A percentile compares a stretch with the other conserved stretches of the same genome.
phyloP scores from a whole-genome alignment of 2,888 invertebrate genomes.

The Pteria penguin region DNA sequence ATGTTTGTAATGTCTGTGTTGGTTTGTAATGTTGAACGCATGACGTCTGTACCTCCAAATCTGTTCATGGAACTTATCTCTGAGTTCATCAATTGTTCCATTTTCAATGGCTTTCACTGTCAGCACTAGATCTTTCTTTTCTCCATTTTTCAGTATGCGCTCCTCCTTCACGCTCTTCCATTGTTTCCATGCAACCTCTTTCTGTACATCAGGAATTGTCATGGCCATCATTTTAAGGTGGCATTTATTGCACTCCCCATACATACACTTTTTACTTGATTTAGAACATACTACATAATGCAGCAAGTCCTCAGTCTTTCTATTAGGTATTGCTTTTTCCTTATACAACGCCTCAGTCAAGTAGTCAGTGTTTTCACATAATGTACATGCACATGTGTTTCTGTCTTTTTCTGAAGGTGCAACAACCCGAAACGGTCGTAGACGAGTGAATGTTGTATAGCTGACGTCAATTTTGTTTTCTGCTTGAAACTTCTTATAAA shows the following conservation, averaged over 20 bases:
- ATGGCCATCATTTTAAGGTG: background rate
- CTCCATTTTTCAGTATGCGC: conserved; percentile 1
- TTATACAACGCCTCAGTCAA: conserved; percentile 14
- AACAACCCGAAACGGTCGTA: conserved; percentile 45
- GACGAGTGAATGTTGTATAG: conserved; percentile 39
- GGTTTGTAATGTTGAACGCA: conserved; percentile 17
- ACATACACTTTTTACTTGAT: conserved; percentile 30
- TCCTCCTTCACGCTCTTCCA: conserved; percentile 21
- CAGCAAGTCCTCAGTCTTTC: background rate
- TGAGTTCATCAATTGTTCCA: background rate
- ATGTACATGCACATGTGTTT: conserved; percentile 41
- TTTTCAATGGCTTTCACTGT: background rate
- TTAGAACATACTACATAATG: conserved; percentile 5
- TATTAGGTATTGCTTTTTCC: background rate
- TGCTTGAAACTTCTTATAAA: conserved; percentile 24
- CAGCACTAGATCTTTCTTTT: background rate
- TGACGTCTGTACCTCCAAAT: conserved; percentile 7
- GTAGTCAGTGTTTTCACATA: conserved; percentile 44
- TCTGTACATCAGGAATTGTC: background rate
- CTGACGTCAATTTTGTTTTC: conserved; percentile 13
- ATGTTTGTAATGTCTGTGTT: conserved; percentile 10
- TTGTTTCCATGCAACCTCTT: conserved; percentile 12
- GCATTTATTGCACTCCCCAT: conserved; percentile 37
- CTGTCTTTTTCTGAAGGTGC: conserved; percentile 38
- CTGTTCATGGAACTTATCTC: background rate